phyloP scores from a whole-genome alignment of 2,888 invertebrate genomes.

The Pseudococcus longispinus region DNA sequence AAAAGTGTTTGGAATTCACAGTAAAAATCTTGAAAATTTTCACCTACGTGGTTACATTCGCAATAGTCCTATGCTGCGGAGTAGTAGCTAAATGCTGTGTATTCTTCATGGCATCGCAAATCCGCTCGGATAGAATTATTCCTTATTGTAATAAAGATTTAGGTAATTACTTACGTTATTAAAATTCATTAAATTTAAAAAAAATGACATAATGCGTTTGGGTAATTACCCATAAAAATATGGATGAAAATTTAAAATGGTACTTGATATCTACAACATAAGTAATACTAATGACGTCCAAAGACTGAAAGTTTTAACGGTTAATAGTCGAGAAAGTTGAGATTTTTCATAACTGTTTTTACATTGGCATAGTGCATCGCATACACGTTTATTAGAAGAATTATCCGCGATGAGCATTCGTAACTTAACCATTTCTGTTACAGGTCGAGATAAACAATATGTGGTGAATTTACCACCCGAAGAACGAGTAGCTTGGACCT shows the following conservation, averaged over 20 bases:
- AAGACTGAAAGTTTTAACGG: neutral
- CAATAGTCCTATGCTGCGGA: conserved; percentile 82
- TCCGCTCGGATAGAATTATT: conserved; percentile 76
- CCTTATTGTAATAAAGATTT: conserved; percentile 85
- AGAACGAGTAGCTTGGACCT: conserved; percentile 91
- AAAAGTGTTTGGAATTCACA: conserved; percentile 83
- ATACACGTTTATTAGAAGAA: neutral
- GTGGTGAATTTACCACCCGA: conserved; percentile 80
- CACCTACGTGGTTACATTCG: conserved; percentile 84
- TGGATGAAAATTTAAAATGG: neutral
- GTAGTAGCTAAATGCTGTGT: conserved; percentile 88
- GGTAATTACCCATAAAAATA: neutral
- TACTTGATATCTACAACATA: neutral
- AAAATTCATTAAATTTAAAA: neutral
- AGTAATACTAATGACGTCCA: neutral
- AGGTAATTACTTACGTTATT: conserved; percentile 65
- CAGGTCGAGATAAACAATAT: conserved; percentile 87
- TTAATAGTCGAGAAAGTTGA: conserved; percentile 23
- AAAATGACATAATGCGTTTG: neutral
- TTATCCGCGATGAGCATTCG: neutral
- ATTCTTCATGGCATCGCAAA: conserved; percentile 90
- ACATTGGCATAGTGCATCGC: neutral
- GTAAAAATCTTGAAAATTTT: conserved; percentile 83
- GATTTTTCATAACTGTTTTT: neutral
- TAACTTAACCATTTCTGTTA: conserved; percentile 60